These are phyloP conservation scores for Ceryle rudis DNA, from an alignment of 2,797 vertebrate species.

Conservation along the genomic window DNA sequence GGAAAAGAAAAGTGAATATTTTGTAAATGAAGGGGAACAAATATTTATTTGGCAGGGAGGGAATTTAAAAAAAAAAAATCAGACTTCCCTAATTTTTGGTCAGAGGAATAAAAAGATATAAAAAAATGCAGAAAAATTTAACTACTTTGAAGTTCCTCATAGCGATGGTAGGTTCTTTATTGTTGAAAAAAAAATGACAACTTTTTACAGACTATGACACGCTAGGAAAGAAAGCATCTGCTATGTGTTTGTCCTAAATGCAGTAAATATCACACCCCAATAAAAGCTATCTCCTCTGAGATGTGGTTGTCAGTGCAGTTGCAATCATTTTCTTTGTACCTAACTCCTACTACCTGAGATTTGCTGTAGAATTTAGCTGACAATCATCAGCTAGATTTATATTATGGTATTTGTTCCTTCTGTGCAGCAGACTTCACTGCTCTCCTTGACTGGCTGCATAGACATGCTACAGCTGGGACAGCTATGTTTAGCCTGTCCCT, in stretches of 20 bases:
- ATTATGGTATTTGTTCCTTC: background rate
- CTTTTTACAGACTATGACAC: background rate
- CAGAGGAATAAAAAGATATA: background rate
- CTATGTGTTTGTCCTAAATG: background rate
- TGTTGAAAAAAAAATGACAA: background rate
- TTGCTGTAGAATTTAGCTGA: background rate
- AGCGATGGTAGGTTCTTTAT: background rate
- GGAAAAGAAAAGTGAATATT: background rate
- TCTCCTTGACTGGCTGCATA: background rate
- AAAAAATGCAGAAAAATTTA: background rate
- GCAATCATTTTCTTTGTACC: background rate
- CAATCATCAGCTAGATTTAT: background rate
- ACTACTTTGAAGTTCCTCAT: background rate
- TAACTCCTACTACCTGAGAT: slow-evolving; percentile 18
- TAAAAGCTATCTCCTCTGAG: background rate
- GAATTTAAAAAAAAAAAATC: background rate
- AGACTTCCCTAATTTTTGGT: background rate
- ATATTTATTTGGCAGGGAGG: background rate
- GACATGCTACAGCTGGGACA: background rate
- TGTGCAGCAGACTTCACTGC: background rate
- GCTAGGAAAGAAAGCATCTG: background rate
- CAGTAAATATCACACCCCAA: slow-evolving; percentile 16
- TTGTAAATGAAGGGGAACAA: background rate
- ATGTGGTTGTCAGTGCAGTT: background rate
- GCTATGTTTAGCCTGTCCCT: background rate